phyloP scores from a whole-genome alignment of 2,113 vertebrate species.

The Leptodactylus fuscus region DNA sequence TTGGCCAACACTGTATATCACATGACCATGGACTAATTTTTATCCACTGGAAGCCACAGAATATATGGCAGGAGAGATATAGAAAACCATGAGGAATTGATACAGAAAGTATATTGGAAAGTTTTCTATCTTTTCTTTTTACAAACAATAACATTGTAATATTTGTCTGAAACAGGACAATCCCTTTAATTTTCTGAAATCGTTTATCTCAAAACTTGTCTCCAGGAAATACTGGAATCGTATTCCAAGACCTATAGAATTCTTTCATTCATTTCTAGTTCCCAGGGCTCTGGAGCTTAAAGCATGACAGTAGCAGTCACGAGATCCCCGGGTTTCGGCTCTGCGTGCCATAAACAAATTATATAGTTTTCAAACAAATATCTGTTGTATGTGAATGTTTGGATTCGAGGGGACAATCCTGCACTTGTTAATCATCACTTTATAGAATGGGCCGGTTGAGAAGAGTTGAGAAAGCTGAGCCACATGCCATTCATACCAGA shows the following conservation, averaged over 20 bases:
- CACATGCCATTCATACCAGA: constrained; percentile 52
- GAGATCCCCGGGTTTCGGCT: constrained; percentile 5
- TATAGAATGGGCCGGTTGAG: constrained; percentile 6
- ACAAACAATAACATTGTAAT: no score
- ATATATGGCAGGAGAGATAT: no score
- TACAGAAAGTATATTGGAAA: no score
- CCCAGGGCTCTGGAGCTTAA: background rate
- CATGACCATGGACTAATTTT: no score
- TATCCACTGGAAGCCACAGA: no score
- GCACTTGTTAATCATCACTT: constrained; percentile 30
- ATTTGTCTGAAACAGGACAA: no score
- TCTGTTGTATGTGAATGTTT: constrained; percentile 29
- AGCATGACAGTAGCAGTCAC: constrained; percentile 9
- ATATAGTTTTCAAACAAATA: constrained; percentile 46
- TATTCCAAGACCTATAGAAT: background rate
- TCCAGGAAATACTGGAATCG: background rate
- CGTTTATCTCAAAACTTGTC: no score
- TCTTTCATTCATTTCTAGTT: background rate
- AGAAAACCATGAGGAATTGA: no score
- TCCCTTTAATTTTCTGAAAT: no score
- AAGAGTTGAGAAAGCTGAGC: constrained; percentile 48
- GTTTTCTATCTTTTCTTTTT: no score
- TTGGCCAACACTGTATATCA: no score
- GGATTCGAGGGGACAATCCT: constrained; percentile 3
- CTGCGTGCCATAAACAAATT: constrained; percentile 43